Evolutionary conservation across 2,888 invertebrate genomes (phyloP), one percentile per base, ranked within the genome.

Genomic region (Maniola hyperantus): DNA sequence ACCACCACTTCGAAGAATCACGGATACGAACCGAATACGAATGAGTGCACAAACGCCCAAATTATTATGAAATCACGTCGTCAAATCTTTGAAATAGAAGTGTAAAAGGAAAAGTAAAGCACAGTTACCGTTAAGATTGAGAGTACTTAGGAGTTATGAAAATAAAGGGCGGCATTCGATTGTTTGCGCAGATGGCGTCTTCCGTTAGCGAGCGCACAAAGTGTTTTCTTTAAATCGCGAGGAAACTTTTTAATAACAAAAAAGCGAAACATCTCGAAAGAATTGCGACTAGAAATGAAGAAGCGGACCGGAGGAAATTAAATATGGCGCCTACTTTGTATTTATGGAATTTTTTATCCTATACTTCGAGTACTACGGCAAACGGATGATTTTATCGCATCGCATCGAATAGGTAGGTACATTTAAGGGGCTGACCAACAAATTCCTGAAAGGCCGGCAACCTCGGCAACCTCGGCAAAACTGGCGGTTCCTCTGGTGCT

Each of bases 141-240:
- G 65, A 70, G 68, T 69, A 62, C 70, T 70, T 69, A 55, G 55
- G 63, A 66, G 66, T 64, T 68, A 71, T 68, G 66, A 61, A 65
- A 71, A 71, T 66, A 54, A 61, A 68, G 66, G 65, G 66, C 60
- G 46, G 57, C 64, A 46, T 68, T 68, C 66, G 62, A 69, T 62
- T 60, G 64, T 60, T 64, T 65, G 57, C 51, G 54, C 57, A 51
- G 54, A 66, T 67, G 67, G 53, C 46, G 55, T 15, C 18, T 66
- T 50, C 61, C 48, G 26, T 26, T 61, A 57, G 20, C 57, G 20
- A 18, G n/a, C 6, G 39, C 6, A 6, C 42, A 13, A 26, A 57
- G 39, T 57, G 57, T 57, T 57, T 57, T 57, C 57, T 57, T 57
- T 57, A 42, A 42, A 39, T 57, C 42, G 42, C 57, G 42, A 42